A percentile compares a stretch with the other conserved stretches of the same genome.
Evolutionary conservation across 2,888 invertebrate species (phyloP).

Genomic region (Hirtodrosophila confusa): DNA sequence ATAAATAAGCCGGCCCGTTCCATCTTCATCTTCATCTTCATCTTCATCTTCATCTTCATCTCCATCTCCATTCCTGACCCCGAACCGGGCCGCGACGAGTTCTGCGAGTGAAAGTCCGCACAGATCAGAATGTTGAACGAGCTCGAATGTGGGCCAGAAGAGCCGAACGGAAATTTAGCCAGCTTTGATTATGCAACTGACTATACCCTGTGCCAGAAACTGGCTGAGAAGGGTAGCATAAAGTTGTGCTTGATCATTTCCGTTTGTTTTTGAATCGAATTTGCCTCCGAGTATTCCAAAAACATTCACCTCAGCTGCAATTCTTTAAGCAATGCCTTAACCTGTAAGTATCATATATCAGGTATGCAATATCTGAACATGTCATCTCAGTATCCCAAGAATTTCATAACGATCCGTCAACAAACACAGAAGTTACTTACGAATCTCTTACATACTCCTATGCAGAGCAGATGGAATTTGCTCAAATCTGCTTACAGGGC

Average conservation of each 20-base stretch:
- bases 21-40: conserved; percentile 6
- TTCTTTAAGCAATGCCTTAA: too few species aligned
- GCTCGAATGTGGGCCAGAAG: conserved; percentile 49
- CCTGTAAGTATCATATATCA: too few species aligned
- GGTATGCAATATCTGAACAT: too few species aligned
- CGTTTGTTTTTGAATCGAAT: too few species aligned
- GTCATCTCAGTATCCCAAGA: too few species aligned
- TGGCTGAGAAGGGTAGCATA: conserved; percentile 3
- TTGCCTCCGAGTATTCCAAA: too few species aligned
- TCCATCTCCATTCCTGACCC: conserved; percentile 18
- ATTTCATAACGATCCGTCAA: too few species aligned
- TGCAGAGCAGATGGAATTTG: too few species aligned
- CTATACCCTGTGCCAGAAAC: not conserved
- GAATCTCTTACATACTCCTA: too few species aligned
- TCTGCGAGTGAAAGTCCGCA: conserved; percentile 59
- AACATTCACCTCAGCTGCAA: too few species aligned
- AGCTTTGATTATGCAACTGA: conserved; percentile 56
- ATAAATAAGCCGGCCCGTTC: not conserved
- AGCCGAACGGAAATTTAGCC: conserved; percentile 23
- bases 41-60: conserved; percentile 11
- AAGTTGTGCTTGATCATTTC: conserved; percentile 7
- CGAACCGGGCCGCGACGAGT: conserved; percentile 20
- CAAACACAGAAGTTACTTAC: too few species aligned
- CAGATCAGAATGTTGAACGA: conserved; percentile 15
- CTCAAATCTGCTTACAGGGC: not conserved